Evolutionary conservation across 2,113 vertebrate genomes (phyloP).

Genomic region (Eleginops maclovinus): DNA sequence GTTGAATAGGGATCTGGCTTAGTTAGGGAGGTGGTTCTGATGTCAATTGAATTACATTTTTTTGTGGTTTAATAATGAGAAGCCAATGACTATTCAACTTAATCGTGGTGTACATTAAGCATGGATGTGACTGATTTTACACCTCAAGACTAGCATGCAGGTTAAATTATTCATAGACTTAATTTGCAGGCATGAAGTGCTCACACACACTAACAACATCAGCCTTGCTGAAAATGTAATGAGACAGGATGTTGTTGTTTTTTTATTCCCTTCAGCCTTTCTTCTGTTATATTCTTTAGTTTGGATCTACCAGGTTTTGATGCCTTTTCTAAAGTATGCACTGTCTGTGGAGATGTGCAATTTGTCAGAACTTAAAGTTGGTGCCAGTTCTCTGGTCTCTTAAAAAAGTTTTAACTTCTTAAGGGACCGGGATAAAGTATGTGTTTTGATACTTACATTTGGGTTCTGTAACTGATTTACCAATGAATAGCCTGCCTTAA

Average conservation of each 20-base stretch:
- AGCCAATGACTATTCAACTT: constrained; percentile 41
- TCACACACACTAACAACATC: constrained; percentile 50
- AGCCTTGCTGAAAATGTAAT: constrained; percentile 35
- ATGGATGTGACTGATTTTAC: constrained; percentile 53
- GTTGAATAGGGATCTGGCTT: constrained; percentile 44
- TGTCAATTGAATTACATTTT: constrained; percentile 18
- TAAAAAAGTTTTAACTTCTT: background rate
- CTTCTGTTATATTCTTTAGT: background rate
- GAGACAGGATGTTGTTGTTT: constrained; percentile 12
- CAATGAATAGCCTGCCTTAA: no score
- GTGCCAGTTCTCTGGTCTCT: background rate
- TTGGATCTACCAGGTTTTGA: constrained; percentile 19
- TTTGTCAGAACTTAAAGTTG: background rate
- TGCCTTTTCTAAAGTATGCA: background rate
- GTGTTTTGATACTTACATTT: no score
- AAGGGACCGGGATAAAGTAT: no score
- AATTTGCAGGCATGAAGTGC: constrained; percentile 52
- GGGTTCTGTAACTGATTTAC: no score
- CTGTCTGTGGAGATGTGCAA: background rate
- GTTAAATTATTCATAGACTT: constrained; percentile 68
- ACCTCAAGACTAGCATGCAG: constrained; percentile 40
- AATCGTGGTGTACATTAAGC: constrained; percentile 34
- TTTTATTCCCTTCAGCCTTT: background rate
- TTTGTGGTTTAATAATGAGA: constrained; percentile 22
- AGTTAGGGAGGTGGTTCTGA: constrained; percentile 13